Conservation (phyloP, 2,113 vertebrate species). For the Ramphastos sulfuratus region DNA sequence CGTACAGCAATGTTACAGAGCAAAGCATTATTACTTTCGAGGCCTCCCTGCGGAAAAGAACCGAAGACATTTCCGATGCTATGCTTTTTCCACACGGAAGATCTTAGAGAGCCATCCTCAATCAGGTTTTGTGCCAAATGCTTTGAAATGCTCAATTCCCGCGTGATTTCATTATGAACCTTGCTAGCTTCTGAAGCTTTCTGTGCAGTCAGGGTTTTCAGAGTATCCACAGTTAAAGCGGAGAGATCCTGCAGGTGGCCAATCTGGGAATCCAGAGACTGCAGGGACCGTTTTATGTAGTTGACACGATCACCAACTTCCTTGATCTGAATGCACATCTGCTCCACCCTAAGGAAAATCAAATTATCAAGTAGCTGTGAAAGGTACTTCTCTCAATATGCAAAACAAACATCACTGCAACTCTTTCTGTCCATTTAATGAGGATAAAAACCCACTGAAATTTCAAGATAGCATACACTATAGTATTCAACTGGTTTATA, state of each 20-base stretch:
- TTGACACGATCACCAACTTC: conserved; percentile 97
- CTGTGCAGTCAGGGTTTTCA: conserved; percentile 97
- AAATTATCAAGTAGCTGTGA: conserved; percentile 21
- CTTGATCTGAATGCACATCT: conserved; percentile 96
- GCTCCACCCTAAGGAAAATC: conserved; percentile 86
- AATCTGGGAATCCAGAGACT: conserved; percentile 97
- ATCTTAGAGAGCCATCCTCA: conserved; percentile 84
- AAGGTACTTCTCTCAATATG: background rate
- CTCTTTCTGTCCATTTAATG: background rate
- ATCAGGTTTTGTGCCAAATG: conserved; percentile 89
- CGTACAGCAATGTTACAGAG: conserved; percentile 80
- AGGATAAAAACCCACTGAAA: background rate
- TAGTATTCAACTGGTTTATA: background rate
- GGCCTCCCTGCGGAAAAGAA: conserved; percentile 81
- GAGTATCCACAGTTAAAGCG: conserved; percentile 95
- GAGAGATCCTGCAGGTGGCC: conserved; percentile 98
- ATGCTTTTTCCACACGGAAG: conserved; percentile 88
- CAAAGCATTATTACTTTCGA: conserved; percentile 86
- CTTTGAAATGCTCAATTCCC: conserved; percentile 95
- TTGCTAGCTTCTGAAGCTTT: conserved; percentile 96
- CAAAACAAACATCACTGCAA: background rate
- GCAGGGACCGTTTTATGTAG: conserved; percentile 96
- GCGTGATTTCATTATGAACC: conserved; percentile 96
- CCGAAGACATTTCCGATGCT: conserved; percentile 84
- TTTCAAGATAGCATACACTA: background rate